Base-by-base conservation (phyloP, 2,888 invertebrate species). In the Dichetophora obliterata region DNA sequence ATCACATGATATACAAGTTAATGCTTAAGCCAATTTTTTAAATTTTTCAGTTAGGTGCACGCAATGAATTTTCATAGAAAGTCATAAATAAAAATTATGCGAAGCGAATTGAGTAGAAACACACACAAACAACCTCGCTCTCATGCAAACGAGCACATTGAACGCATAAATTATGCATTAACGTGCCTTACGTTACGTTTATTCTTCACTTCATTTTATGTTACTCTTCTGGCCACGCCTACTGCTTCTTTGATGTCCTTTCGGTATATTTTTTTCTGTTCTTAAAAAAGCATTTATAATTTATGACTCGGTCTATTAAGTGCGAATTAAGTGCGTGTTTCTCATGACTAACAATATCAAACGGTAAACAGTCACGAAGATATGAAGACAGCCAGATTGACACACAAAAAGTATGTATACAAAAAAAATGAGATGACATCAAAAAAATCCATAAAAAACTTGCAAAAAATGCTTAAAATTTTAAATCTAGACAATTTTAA, bases 131-230 rank as follows among this genome's bases (percentile, higher is more conserved):
- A 31, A 31, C 3, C 31, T 31, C 31, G 5, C 31, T 31, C 31
- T 54, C 37, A 31, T 27, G 34, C 34, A 54, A 14, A 24, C 43
- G 85, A 84, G 83, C 86, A 84, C 85, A 83, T 86, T 86, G 83
- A 82, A 82, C 82, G 83, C 84, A 86, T 86, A 85, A 86, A 86
- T 85, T 85, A 86, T 86, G 86, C 86, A 84, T 85, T 83, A 86
- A 85, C 43, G 14, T 43, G 43, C 43, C 43, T 11, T 43, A 43
- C 3, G 43, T 3, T 14, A 14, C 43, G 43, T 43, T 43, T 43
- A 43, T 43, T 11, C 6, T 43, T 43, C 43, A 43, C 43, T 43
- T 43, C 2, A 3, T 11, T 5, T 37, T 37, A n/a, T n/a, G 37
- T 37, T 43, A 3, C 43, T 14, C 14, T 6, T 11, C 11, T 43